Evolutionary conservation across 1,140 invertebrate genomes (phyloP).

Genomic region (Magallana angulata): DNA sequence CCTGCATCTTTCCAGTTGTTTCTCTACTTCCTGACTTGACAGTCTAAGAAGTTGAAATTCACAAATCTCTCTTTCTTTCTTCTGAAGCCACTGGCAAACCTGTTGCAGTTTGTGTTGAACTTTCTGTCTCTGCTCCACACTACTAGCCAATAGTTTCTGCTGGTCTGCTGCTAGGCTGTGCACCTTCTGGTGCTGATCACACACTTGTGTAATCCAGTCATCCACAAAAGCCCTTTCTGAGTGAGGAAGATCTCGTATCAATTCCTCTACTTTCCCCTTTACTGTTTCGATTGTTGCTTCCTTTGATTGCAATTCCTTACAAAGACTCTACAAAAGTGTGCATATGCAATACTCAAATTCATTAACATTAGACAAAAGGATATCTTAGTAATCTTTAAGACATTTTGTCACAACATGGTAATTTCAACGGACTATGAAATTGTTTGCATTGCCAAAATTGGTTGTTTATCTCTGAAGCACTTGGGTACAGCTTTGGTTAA

Average conservation of each 20-base stretch:
- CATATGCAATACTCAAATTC: no score
- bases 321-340: constrained; percentile 15
- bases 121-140: constrained; percentile 81
- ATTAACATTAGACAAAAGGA: neutral
- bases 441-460: no score
- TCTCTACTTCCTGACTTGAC: constrained; percentile 84
- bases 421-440: no score
- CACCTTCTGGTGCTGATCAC: constrained; percentile 75
- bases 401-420: no score
- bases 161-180: constrained; percentile 65
- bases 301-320: constrained; percentile 91
- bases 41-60: constrained; percentile 84
- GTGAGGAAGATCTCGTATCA: constrained; percentile 91
- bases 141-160: constrained; percentile 61
- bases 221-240: constrained; percentile 87
- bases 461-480: no score
- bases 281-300: constrained; percentile 89
- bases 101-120: constrained; percentile 89
- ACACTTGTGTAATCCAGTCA: constrained; percentile 82
- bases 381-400: no score
- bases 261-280: constrained; percentile 89
- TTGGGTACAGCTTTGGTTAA: no score
- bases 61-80: constrained; percentile 86
- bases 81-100: constrained; percentile 88
- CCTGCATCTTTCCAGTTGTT: constrained; percentile 87